These are phyloP conservation scores for Xerus inauris DNA, from an alignment of 2,113 vertebrate genomes.

Conservation along the genomic window DNA sequence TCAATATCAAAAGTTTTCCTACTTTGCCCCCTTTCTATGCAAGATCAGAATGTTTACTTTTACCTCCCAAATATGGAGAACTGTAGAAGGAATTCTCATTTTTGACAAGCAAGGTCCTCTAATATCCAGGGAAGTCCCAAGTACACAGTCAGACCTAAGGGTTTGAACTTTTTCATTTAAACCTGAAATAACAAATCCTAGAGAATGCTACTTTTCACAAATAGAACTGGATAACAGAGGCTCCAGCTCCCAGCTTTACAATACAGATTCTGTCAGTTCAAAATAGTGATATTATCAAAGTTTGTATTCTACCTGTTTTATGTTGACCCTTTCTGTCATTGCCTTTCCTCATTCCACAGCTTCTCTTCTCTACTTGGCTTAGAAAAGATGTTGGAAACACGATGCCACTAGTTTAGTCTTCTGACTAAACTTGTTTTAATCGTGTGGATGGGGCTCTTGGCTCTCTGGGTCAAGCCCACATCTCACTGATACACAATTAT, in stretches of 20 bases:
- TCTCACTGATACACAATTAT: neutral
- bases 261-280: neutral
- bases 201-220: neutral
- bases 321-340: neutral
- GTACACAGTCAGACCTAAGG: neutral
- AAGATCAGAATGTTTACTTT: neutral
- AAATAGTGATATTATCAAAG: neutral
- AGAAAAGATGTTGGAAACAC: neutral
- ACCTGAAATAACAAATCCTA: neutral
- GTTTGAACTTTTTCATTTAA: neutral
- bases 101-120: neutral
- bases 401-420: neutral
- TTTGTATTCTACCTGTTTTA: neutral
- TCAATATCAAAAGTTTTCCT: neutral
- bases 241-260: neutral
- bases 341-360: neutral
- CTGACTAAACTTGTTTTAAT: neutral
- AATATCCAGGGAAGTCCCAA: neutral
- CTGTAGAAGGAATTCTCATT: neutral
- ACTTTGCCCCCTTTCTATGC: neutral
- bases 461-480: neutral
- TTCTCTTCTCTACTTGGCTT: neutral
- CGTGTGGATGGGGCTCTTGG: neutral
- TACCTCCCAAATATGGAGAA: neutral
- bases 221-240: neutral